These are phyloP conservation scores for Oreochromis niloticus DNA, from an alignment of 2,113 vertebrate species.

Conservation along the genomic window DNA sequence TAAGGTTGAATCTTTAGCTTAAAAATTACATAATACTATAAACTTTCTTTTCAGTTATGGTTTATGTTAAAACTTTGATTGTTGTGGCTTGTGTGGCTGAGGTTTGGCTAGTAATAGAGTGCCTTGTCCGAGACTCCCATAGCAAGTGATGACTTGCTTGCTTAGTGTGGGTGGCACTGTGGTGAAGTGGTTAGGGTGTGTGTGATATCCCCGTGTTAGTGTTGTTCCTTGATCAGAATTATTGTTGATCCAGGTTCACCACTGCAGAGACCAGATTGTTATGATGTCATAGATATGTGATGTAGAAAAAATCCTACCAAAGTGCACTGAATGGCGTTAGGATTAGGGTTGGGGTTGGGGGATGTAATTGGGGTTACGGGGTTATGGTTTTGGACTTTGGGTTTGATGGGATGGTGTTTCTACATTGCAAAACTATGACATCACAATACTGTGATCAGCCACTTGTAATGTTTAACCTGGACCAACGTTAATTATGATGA, in stretches of 20 bases:
- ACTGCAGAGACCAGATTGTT: background rate
- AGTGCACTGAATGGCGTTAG: background rate
- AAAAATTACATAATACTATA: background rate
- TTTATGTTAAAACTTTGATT: background rate
- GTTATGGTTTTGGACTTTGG: background rate
- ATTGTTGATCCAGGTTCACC: background rate
- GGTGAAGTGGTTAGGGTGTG: background rate
- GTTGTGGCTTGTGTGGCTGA: background rate
- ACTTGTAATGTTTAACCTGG: background rate
- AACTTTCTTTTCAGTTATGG: background rate
- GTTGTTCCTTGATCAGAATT: background rate
- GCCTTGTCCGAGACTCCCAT: background rate
- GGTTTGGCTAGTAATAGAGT: background rate
- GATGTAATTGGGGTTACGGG: background rate
- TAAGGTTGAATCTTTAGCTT: background rate
- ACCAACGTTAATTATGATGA: background rate
- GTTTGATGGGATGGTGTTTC: background rate
- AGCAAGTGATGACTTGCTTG: background rate
- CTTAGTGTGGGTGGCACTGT: background rate
- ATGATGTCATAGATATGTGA: background rate
- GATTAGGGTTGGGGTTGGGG: background rate
- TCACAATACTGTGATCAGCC: background rate
- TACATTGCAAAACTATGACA: background rate
- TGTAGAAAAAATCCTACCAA: background rate
- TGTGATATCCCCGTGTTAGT: background rate